phyloP scores from a whole-genome alignment of 2,797 vertebrate genomes.

The Lycodopsis pacificus region DNA sequence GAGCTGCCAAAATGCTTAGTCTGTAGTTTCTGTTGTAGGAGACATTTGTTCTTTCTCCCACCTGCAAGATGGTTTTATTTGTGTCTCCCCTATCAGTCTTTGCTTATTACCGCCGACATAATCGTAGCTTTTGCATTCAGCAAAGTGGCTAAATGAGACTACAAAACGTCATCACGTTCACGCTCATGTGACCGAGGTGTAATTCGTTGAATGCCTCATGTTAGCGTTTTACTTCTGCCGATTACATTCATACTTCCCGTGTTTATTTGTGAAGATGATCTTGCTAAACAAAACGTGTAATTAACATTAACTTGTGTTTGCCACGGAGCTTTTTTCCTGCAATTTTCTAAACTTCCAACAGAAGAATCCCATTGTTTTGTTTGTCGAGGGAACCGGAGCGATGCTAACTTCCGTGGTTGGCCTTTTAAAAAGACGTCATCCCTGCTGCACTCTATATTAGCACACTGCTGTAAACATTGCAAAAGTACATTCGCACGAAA shows the following conservation, averaged over 20 bases:
- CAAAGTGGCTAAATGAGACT: not conserved
- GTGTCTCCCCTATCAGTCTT: conserved; percentile 1
- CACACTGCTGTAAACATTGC: not conserved
- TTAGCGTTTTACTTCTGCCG: not conserved
- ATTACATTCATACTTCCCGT: not conserved
- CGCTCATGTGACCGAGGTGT: no score
- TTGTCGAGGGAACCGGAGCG: no score
- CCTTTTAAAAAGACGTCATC: no score
- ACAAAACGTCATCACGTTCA: not conserved
- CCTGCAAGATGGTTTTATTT: conserved; percentile 41
- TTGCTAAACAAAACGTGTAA: no score
- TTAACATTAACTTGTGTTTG: not conserved
- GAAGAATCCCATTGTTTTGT: not conserved
- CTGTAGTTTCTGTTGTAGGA: conserved; percentile 38
- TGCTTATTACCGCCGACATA: conserved; percentile 16
- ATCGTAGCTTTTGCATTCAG: not conserved
- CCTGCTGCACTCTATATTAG: conserved; percentile 3
- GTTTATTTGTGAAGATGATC: not conserved
- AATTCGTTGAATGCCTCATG: not conserved
- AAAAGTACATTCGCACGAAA: not conserved
- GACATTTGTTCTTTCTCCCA: conserved; percentile 5
- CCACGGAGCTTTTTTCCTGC: no score
- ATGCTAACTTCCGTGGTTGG: no score
- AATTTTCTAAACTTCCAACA: no score
- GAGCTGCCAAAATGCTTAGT: conserved; percentile 51